Evolutionary conservation across 1,140 invertebrate species (phyloP).

Genomic region (Drosophila sp.): DNA sequence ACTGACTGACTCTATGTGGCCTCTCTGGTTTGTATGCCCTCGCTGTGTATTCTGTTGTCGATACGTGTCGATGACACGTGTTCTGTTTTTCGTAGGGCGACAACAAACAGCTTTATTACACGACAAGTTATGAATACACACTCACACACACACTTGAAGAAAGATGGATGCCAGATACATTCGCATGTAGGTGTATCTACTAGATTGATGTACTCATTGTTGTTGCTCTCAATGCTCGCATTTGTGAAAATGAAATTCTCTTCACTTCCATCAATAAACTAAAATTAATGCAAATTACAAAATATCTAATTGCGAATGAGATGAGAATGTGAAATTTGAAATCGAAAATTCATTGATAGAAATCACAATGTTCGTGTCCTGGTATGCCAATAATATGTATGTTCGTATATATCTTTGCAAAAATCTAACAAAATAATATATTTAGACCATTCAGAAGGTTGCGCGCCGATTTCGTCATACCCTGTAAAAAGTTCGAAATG

Average conservation of each 20-base stretch:
- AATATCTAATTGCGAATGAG: background rate
- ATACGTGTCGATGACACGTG: slow-evolving; percentile 71
- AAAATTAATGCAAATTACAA: slow-evolving; percentile 14
- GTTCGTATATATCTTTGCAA: background rate
- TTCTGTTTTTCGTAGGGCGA: slow-evolving; percentile 59
- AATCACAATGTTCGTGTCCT: background rate
- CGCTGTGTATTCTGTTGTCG: slow-evolving; percentile 27
- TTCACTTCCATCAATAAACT: slow-evolving; percentile 2
- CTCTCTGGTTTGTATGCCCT: background rate
- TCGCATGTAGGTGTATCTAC: background rate
- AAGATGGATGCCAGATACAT: background rate
- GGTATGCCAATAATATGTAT: too few species aligned
- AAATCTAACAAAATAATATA: background rate
- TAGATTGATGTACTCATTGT: slow-evolving; percentile 2
- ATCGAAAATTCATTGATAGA: background rate
- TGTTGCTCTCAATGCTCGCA: slow-evolving; percentile 1
- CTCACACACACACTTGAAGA: too few species aligned
- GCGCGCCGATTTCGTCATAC: too few species aligned
- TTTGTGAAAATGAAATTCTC: background rate
- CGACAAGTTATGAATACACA: slow-evolving; percentile 51
- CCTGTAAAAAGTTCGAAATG: too few species aligned
- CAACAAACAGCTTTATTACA: slow-evolving; percentile 63
- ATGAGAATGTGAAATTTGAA: slow-evolving; percentile 1
- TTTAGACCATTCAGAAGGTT: too few species aligned
- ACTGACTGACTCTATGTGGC: background rate